These are phyloP conservation scores for Thymelicus acteon DNA, from an alignment of 2,888 invertebrate genomes.

Conservation along the genomic window DNA sequence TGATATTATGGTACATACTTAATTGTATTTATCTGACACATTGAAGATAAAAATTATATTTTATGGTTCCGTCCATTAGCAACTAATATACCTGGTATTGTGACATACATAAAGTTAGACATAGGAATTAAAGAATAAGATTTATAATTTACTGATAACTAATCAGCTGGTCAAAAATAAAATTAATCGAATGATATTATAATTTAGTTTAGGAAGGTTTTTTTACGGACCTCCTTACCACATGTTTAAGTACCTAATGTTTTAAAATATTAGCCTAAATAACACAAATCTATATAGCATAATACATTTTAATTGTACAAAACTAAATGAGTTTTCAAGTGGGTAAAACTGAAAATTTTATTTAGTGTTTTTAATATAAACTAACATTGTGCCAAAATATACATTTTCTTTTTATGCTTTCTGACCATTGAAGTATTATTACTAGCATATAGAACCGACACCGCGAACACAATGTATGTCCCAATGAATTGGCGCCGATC, in stretches of 20 bases:
- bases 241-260: constrained; percentile 8
- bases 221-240: constrained; percentile 8
- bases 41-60: neutral
- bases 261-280: constrained; percentile 17
- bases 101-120: constrained; percentile 31
- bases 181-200: constrained; percentile 14
- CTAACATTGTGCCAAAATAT: constrained; percentile 70
- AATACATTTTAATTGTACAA: constrained; percentile 20
- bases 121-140: neutral
- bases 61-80: constrained; percentile 34
- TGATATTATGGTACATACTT: too few relatives aligned
- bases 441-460: too few relatives aligned
- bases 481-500: too few relatives aligned
- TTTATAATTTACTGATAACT: constrained; percentile 21
- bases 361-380: constrained; percentile 38
- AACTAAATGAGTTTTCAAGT: neutral
- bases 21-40: too few relatives aligned
- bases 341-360: neutral
- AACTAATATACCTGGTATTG: constrained; percentile 37
- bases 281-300: neutral
- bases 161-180: constrained; percentile 32
- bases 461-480: too few relatives aligned
- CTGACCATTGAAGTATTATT: too few relatives aligned
- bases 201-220: constrained; percentile 2
- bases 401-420: constrained; percentile 47